phyloP scores from a whole-genome alignment of 2,888 invertebrate genomes.

The Caenorhabditis becei region DNA sequence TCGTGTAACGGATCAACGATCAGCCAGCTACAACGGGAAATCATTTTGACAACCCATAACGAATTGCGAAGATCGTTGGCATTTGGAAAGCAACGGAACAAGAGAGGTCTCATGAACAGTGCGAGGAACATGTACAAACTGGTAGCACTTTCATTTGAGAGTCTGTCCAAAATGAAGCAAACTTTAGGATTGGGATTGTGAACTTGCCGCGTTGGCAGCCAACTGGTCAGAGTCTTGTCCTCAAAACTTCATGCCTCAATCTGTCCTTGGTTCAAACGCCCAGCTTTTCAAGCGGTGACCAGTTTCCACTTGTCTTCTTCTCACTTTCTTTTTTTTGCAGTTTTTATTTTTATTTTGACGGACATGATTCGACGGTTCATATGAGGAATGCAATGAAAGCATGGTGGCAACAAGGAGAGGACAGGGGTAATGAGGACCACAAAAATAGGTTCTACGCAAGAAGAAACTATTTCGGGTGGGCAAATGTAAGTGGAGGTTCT shows the following conservation, averaged over 20 bases:
- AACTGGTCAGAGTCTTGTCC: slow-evolving; percentile 60
- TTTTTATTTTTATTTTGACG: slow-evolving; percentile 65
- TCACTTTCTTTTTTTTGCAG: slow-evolving; percentile 40
- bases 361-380: slow-evolving; percentile 57
- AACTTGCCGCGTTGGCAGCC: slow-evolving; percentile 56
- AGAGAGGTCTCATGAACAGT: slow-evolving; percentile 62
- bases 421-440: slow-evolving; percentile 61
- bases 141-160: slow-evolving; percentile 33
- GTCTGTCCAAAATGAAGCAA: neutral
- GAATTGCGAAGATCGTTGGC: slow-evolving; percentile 65
- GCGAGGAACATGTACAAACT: slow-evolving; percentile 70
- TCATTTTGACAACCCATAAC: slow-evolving; percentile 66
- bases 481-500: slow-evolving; percentile 50
- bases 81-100: slow-evolving; percentile 62
- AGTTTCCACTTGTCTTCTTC: slow-evolving; percentile 1
- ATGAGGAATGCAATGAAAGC: slow-evolving; percentile 63
- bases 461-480: slow-evolving; percentile 64
- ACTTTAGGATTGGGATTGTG: slow-evolving; percentile 66
- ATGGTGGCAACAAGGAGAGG: slow-evolving; percentile 68
- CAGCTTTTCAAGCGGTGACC: slow-evolving; percentile 66
- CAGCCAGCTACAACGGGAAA: slow-evolving; percentile 51
- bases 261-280: slow-evolving; percentile 60
- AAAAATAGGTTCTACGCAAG: slow-evolving; percentile 62
- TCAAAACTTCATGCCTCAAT: slow-evolving; percentile 60
- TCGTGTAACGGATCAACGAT: slow-evolving; percentile 56